Percentiles rank a stretch among this genome's conserved stretches.
Evolutionary conservation across 2,888 invertebrate genomes (phyloP).

Genomic region (Tricholauxania praeusta): DNA sequence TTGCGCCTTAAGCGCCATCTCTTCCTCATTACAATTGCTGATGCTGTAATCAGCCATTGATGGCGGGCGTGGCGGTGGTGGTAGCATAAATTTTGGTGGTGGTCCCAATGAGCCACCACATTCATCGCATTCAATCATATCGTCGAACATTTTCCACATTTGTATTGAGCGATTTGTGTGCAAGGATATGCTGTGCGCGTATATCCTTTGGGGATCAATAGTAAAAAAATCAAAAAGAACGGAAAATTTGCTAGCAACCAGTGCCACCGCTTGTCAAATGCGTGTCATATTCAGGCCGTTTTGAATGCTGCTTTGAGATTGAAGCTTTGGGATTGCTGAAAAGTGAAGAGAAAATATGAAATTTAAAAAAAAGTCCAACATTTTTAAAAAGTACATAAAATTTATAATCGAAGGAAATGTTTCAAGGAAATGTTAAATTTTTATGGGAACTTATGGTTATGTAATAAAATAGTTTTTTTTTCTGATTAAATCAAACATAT

Average conservation of each 20-base stretch:
- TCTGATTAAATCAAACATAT: too few relatives aligned
- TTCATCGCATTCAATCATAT: conserved; percentile 66
- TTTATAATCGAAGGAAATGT: too few relatives aligned
- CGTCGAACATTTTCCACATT: conserved; percentile 69
- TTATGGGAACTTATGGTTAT: too few relatives aligned
- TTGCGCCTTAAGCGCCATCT: conserved; percentile 57
- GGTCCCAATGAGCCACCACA: conserved; percentile 65
- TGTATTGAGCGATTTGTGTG: conserved; percentile 43
- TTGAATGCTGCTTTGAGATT: neutral
- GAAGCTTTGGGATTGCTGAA: neutral
- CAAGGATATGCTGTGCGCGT: conserved; percentile 19
- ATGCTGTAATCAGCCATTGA: conserved; percentile 58
- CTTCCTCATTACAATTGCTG: conserved; percentile 63
- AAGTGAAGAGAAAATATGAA: conserved; percentile 1
- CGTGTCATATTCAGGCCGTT: conserved; percentile 43
- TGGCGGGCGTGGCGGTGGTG: conserved; percentile 66
- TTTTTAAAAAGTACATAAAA: too few relatives aligned
- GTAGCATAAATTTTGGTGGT: conserved; percentile 67
- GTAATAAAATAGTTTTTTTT: too few relatives aligned
- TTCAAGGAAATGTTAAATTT: too few relatives aligned
- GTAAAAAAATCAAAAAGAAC: conserved; percentile 10
- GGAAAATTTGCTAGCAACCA: neutral
- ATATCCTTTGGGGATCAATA: neutral
- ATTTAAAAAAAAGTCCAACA: too few relatives aligned
- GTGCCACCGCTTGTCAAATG: conserved; percentile 54